Base-by-base conservation (phyloP, 2,888 invertebrate species). In the Gymnocheta viridis region DNA sequence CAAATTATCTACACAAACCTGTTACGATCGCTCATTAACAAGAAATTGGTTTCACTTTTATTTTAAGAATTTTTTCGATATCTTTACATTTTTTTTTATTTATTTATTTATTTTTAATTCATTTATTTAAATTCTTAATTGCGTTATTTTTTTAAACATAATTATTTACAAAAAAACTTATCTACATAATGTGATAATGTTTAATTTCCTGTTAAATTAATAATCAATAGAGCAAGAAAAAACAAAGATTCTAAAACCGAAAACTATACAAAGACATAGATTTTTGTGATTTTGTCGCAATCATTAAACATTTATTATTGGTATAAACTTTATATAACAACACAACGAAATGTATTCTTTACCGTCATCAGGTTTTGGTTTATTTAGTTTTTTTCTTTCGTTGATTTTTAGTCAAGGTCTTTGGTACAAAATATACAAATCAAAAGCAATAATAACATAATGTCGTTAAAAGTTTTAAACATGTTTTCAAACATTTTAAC, bases 161-260 rank as follows among this genome's bases (percentile, higher is more conserved):
- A 1, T 19, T 7, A 41, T 24, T 10, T 60, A 22, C 6, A 41
- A 72, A 54, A 56, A 80, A 73, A 14, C 9, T 22, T 19, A 81
- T 73, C 49, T 73, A 51, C 67, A 76, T 82, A 69, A 38, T 69
- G 38, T 62, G 72, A 67, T 81, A 73, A 84, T 72, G 69, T 60
- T 84, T 77, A 56, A 81, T 81, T 84, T 84, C 84, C 84, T 84
- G 81, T 73, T 84, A 78, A 73, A 77, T 81, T 64, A 84, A 73
- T 84, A 81, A 84, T 69, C 77, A 56, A 77, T 66, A 76, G 58
- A 80, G 51, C 69, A 54, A 69, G 54, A 54, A 82, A 41, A 38
- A 24, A 64, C 27, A 51, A 47, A 58, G 41, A 74, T 78, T 82
- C 85, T 82, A 74, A 85, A 79, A 79, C 58, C 85, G 56, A 82